A percentile compares a stretch with the other conserved stretches of the same genome.
Conservation (phyloP, 2,113 vertebrate species). For the Butastur rufipennis region DNA sequence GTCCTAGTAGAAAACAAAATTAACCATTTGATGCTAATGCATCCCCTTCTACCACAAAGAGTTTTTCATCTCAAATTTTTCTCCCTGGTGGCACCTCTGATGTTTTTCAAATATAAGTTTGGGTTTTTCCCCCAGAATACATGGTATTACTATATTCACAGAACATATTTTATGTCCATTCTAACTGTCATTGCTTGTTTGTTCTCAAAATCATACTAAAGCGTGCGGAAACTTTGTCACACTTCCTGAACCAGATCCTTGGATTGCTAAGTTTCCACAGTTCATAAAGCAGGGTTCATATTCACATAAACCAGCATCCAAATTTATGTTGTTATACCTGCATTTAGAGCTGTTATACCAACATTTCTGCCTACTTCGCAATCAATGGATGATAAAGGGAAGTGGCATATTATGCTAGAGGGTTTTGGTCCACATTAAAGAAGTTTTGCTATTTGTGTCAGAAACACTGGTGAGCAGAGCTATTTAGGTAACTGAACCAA, state of each 20-base stretch:
- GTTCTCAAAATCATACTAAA: not conserved
- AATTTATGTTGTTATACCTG: not conserved
- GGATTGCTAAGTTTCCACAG: not conserved
- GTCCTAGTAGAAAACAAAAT: not conserved
- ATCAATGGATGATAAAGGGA: not conserved
- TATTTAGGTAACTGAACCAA: not conserved
- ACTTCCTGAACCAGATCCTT: not conserved
- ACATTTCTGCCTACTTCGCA: not conserved
- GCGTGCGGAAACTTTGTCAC: not conserved
- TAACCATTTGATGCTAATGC: not conserved
- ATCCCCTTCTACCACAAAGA: not conserved
- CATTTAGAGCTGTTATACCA: not conserved
- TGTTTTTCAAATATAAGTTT: not conserved
- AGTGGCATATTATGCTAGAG: not conserved
- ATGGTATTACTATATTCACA: not conserved
- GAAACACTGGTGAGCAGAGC: not conserved
- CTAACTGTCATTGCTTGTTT: not conserved
- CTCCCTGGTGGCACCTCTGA: not conserved
- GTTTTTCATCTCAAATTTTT: not conserved
- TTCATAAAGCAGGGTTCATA: not conserved
- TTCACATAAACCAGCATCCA: not conserved
- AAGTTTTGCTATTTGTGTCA: not conserved
- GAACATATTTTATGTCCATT: not conserved
- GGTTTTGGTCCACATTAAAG: not conserved
- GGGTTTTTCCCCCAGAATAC: not conserved